Evolutionary conservation across 2,797 vertebrate species (phyloP).

Genomic region (Cryptoprocta ferox): DNA sequence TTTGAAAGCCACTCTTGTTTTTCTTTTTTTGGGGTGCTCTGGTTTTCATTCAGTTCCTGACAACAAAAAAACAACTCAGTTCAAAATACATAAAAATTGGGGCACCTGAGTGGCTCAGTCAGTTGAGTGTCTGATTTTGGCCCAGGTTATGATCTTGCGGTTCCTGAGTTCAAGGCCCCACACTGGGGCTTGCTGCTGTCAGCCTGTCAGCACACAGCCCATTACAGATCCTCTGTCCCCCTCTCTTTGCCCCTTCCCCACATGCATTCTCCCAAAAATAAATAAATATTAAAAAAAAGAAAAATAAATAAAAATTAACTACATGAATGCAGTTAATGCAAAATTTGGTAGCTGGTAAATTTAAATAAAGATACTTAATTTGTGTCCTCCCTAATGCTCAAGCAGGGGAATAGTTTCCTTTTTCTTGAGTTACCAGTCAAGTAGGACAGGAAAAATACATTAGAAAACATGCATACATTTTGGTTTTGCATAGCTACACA

Average conservation of each 20-base stretch:
- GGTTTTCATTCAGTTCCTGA: conserved; percentile 98
- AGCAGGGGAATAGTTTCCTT: not conserved
- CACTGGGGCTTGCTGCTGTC: too few relatives aligned
- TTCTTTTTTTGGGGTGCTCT: conserved; percentile 99
- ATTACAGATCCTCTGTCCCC: too few relatives aligned
- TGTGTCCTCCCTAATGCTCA: not conserved
- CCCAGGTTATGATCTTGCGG: too few relatives aligned
- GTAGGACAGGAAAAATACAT: not conserved
- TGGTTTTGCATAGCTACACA: conserved; percentile 5
- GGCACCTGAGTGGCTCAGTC: too few relatives aligned
- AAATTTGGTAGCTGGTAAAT: not conserved
- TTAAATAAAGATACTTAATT: not conserved
- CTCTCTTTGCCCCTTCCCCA: too few relatives aligned
- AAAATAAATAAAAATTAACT: conserved; percentile 54
- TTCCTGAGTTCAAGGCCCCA: too few relatives aligned
- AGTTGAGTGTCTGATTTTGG: too few relatives aligned
- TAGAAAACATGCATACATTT: conserved; percentile 9
- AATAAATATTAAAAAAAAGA: too few relatives aligned
- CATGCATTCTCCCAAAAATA: too few relatives aligned
- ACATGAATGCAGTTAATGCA: not conserved
- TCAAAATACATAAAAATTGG: conserved; percentile 49
- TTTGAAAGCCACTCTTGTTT: conserved; percentile 99
- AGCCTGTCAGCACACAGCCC: too few relatives aligned
- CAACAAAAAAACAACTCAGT: conserved; percentile 56
- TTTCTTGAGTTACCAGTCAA: not conserved